Evolutionary conservation across 2,888 invertebrate species (phyloP).

Genomic region (Tigriopus californicus): DNA sequence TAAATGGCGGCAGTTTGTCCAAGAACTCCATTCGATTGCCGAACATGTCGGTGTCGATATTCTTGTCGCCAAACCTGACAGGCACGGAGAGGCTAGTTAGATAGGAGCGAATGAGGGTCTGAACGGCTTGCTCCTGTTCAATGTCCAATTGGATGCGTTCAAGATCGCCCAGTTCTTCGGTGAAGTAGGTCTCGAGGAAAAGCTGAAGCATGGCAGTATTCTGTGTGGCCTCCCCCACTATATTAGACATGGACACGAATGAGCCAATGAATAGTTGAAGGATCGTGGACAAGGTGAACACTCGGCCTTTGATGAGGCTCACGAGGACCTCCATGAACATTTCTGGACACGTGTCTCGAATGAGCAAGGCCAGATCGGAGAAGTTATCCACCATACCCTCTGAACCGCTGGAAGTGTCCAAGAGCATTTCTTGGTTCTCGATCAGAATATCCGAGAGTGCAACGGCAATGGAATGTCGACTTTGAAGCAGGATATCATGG

Average conservation of each 20-base stretch:
- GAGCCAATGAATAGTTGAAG: background rate
- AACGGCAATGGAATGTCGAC: background rate
- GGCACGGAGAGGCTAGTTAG: background rate
- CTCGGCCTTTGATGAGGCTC: background rate
- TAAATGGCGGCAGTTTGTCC: constrained; percentile 3
- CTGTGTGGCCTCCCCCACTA: background rate
- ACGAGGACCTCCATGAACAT: constrained; percentile 5
- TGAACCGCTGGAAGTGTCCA: background rate
- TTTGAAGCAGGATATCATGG: background rate
- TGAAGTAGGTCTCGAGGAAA: constrained; percentile 13
- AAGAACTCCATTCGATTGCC: background rate
- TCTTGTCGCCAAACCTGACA: constrained; percentile 3
- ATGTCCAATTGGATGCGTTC: background rate
- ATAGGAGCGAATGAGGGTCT: background rate
- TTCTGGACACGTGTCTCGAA: background rate
- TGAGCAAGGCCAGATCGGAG: constrained; percentile 3
- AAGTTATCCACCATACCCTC: background rate
- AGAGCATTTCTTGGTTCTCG: background rate
- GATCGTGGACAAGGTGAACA: background rate
- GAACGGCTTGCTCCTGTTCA: background rate
- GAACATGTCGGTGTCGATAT: constrained; percentile 7
- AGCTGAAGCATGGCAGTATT: constrained; percentile 12
- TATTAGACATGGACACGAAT: background rate
- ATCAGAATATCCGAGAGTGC: background rate
- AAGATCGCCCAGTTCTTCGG: background rate